Percentiles rank a stretch among this genome's conserved stretches.
Evolutionary conservation across 1,140 invertebrate genomes (phyloP).

Genomic region (Pseudomyrmex pallidus): DNA sequence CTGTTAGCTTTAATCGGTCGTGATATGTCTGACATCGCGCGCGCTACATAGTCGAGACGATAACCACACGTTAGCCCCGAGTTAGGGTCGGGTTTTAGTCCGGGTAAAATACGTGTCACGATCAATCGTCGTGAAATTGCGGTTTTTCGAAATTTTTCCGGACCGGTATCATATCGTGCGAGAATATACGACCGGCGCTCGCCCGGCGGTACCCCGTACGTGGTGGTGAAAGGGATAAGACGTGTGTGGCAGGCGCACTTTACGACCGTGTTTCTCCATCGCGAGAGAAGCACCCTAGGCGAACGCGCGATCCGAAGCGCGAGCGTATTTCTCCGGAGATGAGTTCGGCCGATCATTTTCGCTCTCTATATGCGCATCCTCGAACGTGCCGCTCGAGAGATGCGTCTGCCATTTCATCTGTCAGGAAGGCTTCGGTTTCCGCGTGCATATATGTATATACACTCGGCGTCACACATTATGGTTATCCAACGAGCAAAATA

Average conservation of each 20-base stretch:
- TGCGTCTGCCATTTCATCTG: conserved; percentile 38
- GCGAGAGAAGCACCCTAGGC: conserved; percentile 2
- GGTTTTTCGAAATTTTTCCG: conserved; percentile 46
- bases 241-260: conserved; percentile 50
- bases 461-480: conserved; percentile 53
- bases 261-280: conserved; percentile 50
- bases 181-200: conserved; percentile 46
- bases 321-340: conserved; percentile 35
- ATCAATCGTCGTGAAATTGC: conserved; percentile 56
- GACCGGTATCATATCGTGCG: conserved; percentile 14
- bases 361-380: background rate
- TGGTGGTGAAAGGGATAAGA: conserved; percentile 58
- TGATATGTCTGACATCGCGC: background rate
- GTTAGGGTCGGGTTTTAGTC: conserved; percentile 34
- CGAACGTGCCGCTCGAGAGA: conserved; percentile 24
- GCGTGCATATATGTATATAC: conserved; percentile 42
- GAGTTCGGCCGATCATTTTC: conserved; percentile 50
- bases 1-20: conserved; percentile 1
- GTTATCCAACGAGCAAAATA: conserved; percentile 50
- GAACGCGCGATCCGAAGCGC: conserved; percentile 37
- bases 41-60: conserved; percentile 1
- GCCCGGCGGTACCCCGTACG: conserved; percentile 19
- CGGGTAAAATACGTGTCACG: conserved; percentile 52
- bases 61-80: conserved; percentile 43
- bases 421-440: conserved; percentile 63